Conservation (phyloP, 2,113 vertebrate species). For the Ammodytes dubius region DNA sequence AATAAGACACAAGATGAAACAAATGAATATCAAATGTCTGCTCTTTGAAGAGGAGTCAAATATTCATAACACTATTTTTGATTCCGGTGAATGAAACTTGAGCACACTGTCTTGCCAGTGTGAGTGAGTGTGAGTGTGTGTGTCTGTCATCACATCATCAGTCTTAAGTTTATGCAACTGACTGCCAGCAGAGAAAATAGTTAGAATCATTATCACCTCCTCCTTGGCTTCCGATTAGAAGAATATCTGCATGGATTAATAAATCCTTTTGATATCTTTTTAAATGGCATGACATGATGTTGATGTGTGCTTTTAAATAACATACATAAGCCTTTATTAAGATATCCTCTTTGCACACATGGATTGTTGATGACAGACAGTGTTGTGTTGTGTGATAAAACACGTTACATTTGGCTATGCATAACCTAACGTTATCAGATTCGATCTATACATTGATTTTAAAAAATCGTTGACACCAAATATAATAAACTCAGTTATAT, state of each 20-base stretch:
- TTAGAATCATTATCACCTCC: constrained; percentile 19
- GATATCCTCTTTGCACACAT: not conserved
- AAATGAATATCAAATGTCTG: constrained; percentile 21
- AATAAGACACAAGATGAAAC: not conserved
- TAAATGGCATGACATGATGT: constrained; percentile 3
- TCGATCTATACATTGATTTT: not conserved
- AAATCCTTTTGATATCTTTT: not conserved
- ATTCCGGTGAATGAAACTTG: constrained; percentile 31
- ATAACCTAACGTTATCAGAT: not conserved
- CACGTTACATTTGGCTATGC: not conserved
- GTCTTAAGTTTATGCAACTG: constrained; percentile 44
- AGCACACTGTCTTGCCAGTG: constrained; percentile 6
- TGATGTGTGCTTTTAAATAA: constrained; percentile 11
- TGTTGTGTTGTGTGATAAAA: not conserved
- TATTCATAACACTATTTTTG: constrained; percentile 31
- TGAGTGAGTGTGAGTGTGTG: constrained; percentile 38
- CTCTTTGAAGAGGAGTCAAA: constrained; percentile 31
- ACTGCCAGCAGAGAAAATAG: constrained; percentile 35
- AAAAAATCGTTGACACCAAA: not conserved
- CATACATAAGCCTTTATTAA: not conserved
- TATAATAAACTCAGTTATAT: not conserved
- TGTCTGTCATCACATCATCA: constrained; percentile 66
- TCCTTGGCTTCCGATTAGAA: constrained; percentile 43
- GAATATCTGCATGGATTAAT: constrained; percentile 2
- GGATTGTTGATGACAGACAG: not conserved